These are phyloP conservation scores for Lamprologus ornatipinnis DNA, from an alignment of 2,113 vertebrate genomes.

Conservation along the genomic window DNA sequence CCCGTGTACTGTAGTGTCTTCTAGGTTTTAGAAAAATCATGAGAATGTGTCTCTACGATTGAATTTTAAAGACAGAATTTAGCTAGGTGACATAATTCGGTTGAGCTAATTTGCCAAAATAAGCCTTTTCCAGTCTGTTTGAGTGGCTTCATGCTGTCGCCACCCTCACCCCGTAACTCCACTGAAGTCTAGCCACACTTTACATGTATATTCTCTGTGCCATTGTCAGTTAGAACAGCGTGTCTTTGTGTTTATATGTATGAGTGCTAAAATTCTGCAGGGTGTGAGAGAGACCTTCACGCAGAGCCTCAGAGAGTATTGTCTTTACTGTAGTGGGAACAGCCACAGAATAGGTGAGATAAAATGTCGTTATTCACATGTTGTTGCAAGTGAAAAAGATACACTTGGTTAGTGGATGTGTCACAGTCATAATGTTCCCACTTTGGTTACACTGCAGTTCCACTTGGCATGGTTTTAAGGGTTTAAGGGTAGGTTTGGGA, in stretches of 20 bases:
- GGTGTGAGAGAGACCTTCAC: neutral
- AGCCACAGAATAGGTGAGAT: neutral
- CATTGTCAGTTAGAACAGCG: neutral
- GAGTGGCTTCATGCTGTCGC: neutral
- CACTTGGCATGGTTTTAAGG: neutral
- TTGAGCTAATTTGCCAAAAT: rapidly evolving
- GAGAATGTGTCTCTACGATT: neutral
- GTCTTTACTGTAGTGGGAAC: neutral
- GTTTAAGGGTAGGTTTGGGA: neutral
- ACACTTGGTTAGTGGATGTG: neutral
- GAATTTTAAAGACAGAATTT: neutral
- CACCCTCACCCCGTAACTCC: neutral
- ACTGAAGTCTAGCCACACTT: neutral
- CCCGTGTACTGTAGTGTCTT: neutral
- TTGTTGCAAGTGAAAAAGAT: neutral
- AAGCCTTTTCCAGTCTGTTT: neutral
- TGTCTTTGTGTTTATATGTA: neutral
- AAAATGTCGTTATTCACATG: neutral
- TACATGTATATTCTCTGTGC: neutral
- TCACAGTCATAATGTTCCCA: neutral
- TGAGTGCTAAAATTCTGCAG: neutral
- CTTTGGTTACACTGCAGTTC: neutral
- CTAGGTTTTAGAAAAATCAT: neutral
- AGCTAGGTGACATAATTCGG: neutral
- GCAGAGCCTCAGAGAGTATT: neutral